Base-by-base conservation (phyloP, 1,140 invertebrate genomes). In the Frieseomelitta varia region DNA sequence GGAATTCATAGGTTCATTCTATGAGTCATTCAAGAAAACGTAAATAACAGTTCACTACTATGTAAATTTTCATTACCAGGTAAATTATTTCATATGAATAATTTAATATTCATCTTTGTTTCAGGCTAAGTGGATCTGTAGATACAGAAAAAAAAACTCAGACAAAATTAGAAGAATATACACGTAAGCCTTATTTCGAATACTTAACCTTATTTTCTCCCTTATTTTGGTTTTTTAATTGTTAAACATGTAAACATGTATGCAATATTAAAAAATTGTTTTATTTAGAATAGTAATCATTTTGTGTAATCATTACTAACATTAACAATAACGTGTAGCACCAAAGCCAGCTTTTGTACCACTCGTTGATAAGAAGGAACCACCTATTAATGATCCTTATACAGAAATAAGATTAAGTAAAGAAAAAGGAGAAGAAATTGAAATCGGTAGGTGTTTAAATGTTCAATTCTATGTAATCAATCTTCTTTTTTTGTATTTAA, bases 261-360 rank as follows among this genome's bases (percentile, higher is more conserved):
- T 24, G 27, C 67, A 67, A 56, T 30, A 69, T 58, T 67, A 53
- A 86, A 67, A n/a, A 79, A 27, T 19, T 2, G 24, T 21, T 74
- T 56, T 58, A 55, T 19, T 56, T 51, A 73, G 30, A 24, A 10
- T 15, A 55, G 14, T 27, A 14, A 56, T 73, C 53, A 87, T 24
- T 82, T 65, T 84, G 69, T 87, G 78, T 88, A n/a, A n/a, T n/a
- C n/a, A n/a, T n/a, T n/a, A 93, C 91, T 90, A 87, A 87, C 55
- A 73, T 74, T 69, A 85, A 81, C 77, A 82, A 86, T 85, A 73
- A 84, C 76, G 11, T 90, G 72, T 82, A 95, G 94, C 94, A 73
- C 94, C 94, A 85, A 94, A 93, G 85, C 88, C 93, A 88, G 93
- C 90, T 88, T 94, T 94, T 86, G 88, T 87, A 82, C 90, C 92